phyloP scores from a whole-genome alignment of 2,113 vertebrate genomes.

The Glareola pratincola region DNA sequence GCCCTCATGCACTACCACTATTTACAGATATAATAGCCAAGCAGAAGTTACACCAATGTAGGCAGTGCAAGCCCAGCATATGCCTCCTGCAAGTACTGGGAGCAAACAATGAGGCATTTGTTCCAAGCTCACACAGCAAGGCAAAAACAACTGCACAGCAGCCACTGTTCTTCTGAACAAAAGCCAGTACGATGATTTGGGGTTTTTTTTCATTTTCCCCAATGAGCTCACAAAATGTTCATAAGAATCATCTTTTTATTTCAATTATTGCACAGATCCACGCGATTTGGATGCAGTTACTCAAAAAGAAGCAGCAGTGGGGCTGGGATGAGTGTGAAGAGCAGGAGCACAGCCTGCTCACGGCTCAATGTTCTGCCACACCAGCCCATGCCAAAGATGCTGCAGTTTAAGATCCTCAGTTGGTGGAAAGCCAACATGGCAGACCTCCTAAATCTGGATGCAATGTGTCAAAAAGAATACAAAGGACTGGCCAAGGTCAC shows the following conservation, averaged over 20 bases:
- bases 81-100: background rate
- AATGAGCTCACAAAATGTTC: background rate
- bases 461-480: background rate
- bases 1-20: background rate
- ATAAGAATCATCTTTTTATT: background rate
- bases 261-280: background rate
- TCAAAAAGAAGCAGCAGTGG: background rate
- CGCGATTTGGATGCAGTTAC: background rate
- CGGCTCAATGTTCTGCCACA: background rate
- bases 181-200: background rate
- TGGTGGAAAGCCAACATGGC: background rate
- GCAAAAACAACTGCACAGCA: conserved; percentile 8
- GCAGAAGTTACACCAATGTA: background rate
- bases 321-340: background rate
- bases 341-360: background rate
- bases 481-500: background rate
- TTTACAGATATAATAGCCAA: background rate
- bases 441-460: background rate
- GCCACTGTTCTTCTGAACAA: background rate
- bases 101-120: background rate
- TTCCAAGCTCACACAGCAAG: background rate
- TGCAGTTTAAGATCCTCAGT: background rate
- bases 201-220: background rate
- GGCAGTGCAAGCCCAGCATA: background rate
- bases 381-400: rapidly evolving